Base-by-base conservation (phyloP, 2,797 vertebrate species). In the Notolepis coatsorum region DNA sequence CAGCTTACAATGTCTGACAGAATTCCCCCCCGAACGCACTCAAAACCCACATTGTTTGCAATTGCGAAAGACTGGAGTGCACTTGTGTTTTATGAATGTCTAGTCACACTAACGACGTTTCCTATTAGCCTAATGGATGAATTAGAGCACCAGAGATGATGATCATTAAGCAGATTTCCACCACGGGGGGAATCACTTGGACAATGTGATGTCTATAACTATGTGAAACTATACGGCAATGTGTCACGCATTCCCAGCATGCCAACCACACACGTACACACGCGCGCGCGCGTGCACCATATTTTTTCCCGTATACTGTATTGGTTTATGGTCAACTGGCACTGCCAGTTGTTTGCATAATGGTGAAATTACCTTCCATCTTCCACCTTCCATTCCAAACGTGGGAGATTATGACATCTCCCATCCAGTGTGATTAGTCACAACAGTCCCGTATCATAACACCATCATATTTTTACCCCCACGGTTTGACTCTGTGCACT, bases 71-170 rank as follows among this genome's bases (percentile, higher is more conserved):
- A 61, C 21, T 72, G 67, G 76, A 68, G 77, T 62, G 41, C 72
- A 69, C 71, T 82, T 65, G 35, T 50, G 72, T 18, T 81, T 75
- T 69, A 64, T 72, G 71, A 48, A 28, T 12, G 65, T 82, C 78
- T 80, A 74, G 81, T 75, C 71, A 63, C 65, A 68, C 74, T 71
- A 75, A 79, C 57, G 27, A 75, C 66, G 69, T 69, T 59, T 79
- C 67, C 59, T 58, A 80, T 90, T 86, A 82, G 69, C 72, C 65
- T 81, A 71, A 77, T 84, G 74, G 80, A 87, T 81, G 68, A 80
- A 81, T 82, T 79, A 77, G 69, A 64, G 71, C 83, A 54, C 62
- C 50, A 35, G 81, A 79, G 78, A 86, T 68, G 52, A 71, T 69
- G 75, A 86, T 78, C 80, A 84, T 85, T 83, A 79, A 71, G 65